Percentiles rank a stretch among this genome's conserved stretches.
phyloP scores from a whole-genome alignment of 2,888 invertebrate genomes.

The Ophion costatus region DNA sequence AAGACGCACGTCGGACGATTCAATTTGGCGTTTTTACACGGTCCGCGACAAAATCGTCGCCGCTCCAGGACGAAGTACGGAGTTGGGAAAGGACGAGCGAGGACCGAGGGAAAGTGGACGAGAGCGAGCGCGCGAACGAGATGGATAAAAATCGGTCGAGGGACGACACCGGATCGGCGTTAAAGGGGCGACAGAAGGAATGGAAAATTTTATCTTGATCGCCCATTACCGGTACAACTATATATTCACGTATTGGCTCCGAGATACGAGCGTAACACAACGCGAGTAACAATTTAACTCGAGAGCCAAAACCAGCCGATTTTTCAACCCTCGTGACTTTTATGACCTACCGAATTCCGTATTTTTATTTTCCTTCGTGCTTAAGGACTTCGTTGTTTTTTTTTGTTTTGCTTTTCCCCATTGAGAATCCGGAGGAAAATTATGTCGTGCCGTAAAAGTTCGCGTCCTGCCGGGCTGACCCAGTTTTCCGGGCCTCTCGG shows the following conservation, averaged over 20 bases:
- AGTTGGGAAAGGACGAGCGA: neutral
- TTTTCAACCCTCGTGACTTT: constrained; percentile 74
- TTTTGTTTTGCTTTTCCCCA: neutral
- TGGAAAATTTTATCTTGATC: constrained; percentile 75
- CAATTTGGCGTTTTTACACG: neutral
- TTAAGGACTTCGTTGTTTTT: neutral
- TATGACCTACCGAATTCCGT: constrained; percentile 64
- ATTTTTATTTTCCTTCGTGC: neutral
- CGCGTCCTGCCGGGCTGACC: constrained; percentile 49
- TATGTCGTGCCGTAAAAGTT: constrained; percentile 41
- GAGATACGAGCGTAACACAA: constrained; percentile 29
- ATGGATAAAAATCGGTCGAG: constrained; percentile 4
- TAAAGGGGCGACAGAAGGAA: constrained; percentile 64
- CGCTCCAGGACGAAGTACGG: too few relatives aligned
- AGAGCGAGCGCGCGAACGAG: too few relatives aligned
- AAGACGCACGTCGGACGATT: neutral
- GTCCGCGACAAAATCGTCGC: neutral
- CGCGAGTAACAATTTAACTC: constrained; percentile 52
- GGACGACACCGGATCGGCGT: constrained; percentile 71
- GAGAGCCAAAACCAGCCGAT: constrained; percentile 68
- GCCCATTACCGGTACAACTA: constrained; percentile 72
- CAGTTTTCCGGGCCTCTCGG: constrained; percentile 19
- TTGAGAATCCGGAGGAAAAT: constrained; percentile 39
- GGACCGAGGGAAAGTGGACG: neutral
- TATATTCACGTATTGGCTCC: neutral